phyloP scores from a whole-genome alignment of 2,797 vertebrate species.

The Peromyscus nudipes region DNA sequence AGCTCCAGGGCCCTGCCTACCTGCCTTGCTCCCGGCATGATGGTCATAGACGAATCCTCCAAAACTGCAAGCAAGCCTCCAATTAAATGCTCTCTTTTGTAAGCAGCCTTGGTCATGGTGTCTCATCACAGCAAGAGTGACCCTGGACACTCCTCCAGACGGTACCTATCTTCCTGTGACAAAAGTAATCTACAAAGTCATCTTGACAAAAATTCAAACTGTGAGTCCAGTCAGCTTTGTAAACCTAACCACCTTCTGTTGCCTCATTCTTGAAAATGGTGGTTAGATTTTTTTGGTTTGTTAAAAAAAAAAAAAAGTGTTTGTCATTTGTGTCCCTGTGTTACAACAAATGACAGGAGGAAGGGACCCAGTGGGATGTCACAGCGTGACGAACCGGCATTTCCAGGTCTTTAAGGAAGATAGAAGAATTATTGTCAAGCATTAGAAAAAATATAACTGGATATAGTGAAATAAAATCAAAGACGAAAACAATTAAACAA shows the following conservation, averaged over 20 bases:
- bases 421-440: not conserved
- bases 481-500: not conserved
- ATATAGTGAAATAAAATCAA: conserved; percentile 20
- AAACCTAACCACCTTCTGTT: not conserved
- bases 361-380: not conserved
- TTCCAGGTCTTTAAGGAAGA: not conserved
- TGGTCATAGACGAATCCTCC: not conserved
- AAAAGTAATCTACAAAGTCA: not conserved
- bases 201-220: not conserved
- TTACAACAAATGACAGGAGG: not conserved
- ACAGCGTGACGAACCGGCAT: not conserved
- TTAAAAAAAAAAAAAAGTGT: too few relatives aligned
- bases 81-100: not conserved
- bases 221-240: not conserved
- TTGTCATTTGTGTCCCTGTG: too few relatives aligned
- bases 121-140: not conserved
- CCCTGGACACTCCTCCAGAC: not conserved
- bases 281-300: too few relatives aligned
- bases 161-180: not conserved
- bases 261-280: too few relatives aligned
- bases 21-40: not conserved
- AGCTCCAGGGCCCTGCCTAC: not conserved
- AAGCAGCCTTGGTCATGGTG: not conserved
- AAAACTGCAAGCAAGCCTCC: not conserved
- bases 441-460: not conserved